phyloP scores from a whole-genome alignment of 2,888 invertebrate genomes.

The Chromoteleia sp. region DNA sequence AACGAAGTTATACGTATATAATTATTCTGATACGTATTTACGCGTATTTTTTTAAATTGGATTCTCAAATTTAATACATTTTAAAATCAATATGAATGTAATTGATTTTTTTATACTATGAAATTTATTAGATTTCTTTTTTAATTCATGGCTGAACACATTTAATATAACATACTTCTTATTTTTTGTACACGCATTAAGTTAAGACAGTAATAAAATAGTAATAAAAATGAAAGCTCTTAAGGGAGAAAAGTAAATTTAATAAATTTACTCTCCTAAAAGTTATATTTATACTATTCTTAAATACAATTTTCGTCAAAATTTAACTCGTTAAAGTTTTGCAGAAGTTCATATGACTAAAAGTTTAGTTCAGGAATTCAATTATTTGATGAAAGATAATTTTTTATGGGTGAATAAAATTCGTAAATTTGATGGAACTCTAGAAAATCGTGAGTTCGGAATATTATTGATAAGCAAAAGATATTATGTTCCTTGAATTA shows the following conservation, averaged over 20 bases:
- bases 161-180: background rate
- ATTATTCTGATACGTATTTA: no score
- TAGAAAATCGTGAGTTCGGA: constrained; percentile 6
- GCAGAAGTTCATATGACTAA: constrained; percentile 1
- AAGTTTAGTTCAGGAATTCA: constrained; percentile 18
- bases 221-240: background rate
- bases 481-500: background rate
- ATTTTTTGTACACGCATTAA: background rate
- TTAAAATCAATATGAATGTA: background rate
- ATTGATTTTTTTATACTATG: background rate
- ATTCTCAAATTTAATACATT: background rate
- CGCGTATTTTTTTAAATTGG: background rate
- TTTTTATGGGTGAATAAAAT: constrained; percentile 20
- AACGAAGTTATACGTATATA: no score
- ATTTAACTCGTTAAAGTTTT: constrained; percentile 12
- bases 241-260: background rate
- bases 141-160: background rate
- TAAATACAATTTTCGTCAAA: constrained; percentile 14
- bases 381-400: constrained; percentile 33
- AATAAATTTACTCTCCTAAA: background rate
- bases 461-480: constrained; percentile 6
- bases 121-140: background rate
- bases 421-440: background rate
- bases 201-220: constrained; percentile 1
- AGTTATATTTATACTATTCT: constrained; percentile 16